A percentile compares a stretch with the other conserved stretches of the same genome.
phyloP scores from a whole-genome alignment of 1,140 invertebrate genomes.

The Aethina tumida region DNA sequence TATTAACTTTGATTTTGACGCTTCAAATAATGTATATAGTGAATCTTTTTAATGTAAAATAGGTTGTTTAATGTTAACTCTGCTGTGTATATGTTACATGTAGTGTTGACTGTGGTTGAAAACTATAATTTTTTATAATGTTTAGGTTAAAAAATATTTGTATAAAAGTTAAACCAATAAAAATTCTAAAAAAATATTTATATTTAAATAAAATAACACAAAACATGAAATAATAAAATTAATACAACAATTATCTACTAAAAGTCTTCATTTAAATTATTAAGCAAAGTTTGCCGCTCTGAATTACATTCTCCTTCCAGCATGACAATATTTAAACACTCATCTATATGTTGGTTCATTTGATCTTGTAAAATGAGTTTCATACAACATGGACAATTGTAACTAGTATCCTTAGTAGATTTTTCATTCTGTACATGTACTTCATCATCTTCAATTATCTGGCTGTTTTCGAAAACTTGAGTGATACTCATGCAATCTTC shows the following conservation, averaged over 20 bases:
- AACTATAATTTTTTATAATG: too few species aligned
- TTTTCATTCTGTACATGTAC: slow-evolving; percentile 6
- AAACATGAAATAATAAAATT: not conserved
- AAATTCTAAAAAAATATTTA: too few species aligned
- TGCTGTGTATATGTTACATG: too few species aligned
- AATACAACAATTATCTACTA: slow-evolving; percentile 1
- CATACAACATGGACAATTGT: slow-evolving; percentile 30
- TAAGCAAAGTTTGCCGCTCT: not conserved
- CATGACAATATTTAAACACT: slow-evolving; percentile 18
- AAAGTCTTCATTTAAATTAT: too few species aligned
- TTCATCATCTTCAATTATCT: slow-evolving; percentile 11
- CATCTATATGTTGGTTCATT: slow-evolving; percentile 26
- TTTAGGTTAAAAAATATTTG: too few species aligned
- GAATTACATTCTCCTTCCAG: not conserved
- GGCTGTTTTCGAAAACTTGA: slow-evolving; percentile 21
- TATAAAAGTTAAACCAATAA: too few species aligned
- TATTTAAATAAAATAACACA: not conserved
- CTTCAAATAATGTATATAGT: too few species aligned
- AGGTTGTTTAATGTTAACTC: too few species aligned
- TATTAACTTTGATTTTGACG: too few species aligned
- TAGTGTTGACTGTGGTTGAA: too few species aligned
- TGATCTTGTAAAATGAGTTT: slow-evolving; percentile 18
- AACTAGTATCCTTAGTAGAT: slow-evolving; percentile 11
- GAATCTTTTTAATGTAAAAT: too few species aligned
- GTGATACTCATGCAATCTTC: slow-evolving; percentile 42